phyloP scores from a whole-genome alignment of 1,140 invertebrate species.

The Pemphigus obesinymphae region DNA sequence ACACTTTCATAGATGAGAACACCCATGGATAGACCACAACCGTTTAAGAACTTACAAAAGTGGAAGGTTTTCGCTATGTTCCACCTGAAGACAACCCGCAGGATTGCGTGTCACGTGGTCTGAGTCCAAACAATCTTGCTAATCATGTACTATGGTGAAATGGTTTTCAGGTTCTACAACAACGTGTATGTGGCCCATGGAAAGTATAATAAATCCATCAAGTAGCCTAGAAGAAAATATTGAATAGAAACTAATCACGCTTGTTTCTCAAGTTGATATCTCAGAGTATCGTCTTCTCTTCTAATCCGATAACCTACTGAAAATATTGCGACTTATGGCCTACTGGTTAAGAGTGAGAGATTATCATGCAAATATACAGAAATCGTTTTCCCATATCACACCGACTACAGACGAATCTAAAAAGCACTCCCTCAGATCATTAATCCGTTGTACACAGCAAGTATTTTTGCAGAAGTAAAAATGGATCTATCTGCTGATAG shows the following conservation, averaged over 20 bases:
- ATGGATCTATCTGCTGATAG: neutral
- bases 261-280: too few relatives aligned
- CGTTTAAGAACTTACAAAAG: slow-evolving; percentile 47
- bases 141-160: slow-evolving; percentile 41
- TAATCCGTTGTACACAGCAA: neutral
- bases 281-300: neutral
- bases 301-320: neutral
- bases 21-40: slow-evolving; percentile 47
- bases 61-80: slow-evolving; percentile 49
- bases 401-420: neutral
- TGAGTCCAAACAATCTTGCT: neutral
- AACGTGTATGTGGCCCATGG: too few relatives aligned
- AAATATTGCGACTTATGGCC: neutral
- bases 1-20: slow-evolving; percentile 46
- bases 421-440: neutral
- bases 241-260: too few relatives aligned
- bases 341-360: neutral
- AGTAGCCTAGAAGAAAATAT: too few relatives aligned
- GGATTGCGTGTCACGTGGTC: slow-evolving; percentile 48
- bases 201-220: too few relatives aligned
- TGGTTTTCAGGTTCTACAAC: neutral
- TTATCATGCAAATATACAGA: neutral
- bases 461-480: neutral
- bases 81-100: slow-evolving; percentile 21
- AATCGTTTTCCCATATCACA: neutral